phyloP scores from a whole-genome alignment of 2,888 invertebrate species.

The Drosophila phalerata region DNA sequence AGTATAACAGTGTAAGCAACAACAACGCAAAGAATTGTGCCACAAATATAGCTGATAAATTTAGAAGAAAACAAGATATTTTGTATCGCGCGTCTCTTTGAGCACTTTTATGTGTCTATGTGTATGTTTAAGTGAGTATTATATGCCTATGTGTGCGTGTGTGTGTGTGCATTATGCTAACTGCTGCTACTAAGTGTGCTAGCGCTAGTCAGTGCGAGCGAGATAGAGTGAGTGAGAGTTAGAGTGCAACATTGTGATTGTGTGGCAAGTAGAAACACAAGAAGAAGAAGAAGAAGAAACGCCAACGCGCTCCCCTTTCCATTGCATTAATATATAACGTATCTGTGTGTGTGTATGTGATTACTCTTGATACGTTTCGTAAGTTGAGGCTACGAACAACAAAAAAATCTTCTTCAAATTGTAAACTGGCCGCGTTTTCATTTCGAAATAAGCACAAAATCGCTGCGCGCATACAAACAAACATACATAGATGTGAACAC shows the following conservation, averaged over 20 bases:
- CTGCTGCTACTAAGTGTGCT: constrained; percentile 58
- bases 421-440: constrained; percentile 40
- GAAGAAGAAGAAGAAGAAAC: constrained; percentile 46
- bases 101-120: constrained; percentile 18
- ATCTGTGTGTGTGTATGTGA: constrained; percentile 16
- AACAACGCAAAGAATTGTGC: constrained; percentile 34
- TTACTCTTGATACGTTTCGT: constrained; percentile 59
- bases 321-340: constrained; percentile 34
- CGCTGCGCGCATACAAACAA: constrained; percentile 23
- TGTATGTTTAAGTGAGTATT: constrained; percentile 57
- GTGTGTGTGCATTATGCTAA: constrained; percentile 66
- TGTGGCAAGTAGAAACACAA: constrained; percentile 56
- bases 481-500: background rate
- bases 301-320: constrained; percentile 62
- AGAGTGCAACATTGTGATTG: constrained; percentile 66
- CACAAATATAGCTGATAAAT: constrained; percentile 46
- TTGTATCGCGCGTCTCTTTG: constrained; percentile 52
- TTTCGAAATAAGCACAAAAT: constrained; percentile 59
- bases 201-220: constrained; percentile 46
- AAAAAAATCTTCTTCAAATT: constrained; percentile 57
- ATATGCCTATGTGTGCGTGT: constrained; percentile 38
- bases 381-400: constrained; percentile 51
- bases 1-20: constrained; percentile 12
- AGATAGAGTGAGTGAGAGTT: constrained; percentile 62
- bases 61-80: constrained; percentile 60